Conservation (phyloP, 2,888 invertebrate genomes). For the Chloromyia formosa region DNA sequence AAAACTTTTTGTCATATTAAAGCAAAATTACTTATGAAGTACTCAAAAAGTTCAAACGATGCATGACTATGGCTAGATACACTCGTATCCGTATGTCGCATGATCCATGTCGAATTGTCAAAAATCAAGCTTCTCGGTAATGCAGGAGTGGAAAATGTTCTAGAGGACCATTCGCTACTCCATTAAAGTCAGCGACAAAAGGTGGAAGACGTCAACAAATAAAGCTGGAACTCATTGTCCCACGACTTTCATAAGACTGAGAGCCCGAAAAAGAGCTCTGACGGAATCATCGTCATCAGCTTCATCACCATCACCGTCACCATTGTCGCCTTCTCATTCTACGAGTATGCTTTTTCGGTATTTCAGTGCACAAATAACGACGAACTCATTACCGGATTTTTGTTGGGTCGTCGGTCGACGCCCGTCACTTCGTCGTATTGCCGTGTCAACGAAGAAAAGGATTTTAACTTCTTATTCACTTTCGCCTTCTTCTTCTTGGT, state of each 20-base stretch:
- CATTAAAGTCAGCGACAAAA: too few species aligned
- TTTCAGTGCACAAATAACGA: slow-evolving; percentile 16
- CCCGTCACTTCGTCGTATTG: too few species aligned
- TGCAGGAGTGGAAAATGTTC: too few species aligned
- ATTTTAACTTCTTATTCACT: neutral
- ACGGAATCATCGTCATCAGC: too few species aligned
- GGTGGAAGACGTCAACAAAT: neutral
- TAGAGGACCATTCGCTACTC: too few species aligned
- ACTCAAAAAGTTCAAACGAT: too few species aligned
- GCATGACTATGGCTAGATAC: too few species aligned
- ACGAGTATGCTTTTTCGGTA: neutral
- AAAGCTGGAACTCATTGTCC: neutral
- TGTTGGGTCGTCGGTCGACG: neutral
- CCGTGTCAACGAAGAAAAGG: too few species aligned
- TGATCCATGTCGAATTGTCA: slow-evolving; percentile 7
- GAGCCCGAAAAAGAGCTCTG: too few species aligned
- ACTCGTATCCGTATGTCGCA: neutral
- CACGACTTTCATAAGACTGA: too few species aligned
- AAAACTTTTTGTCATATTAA: slow-evolving; percentile 10
- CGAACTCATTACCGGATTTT: slow-evolving; percentile 23
- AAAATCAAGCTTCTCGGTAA: neutral
- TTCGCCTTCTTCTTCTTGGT: neutral
- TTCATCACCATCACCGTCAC: neutral
- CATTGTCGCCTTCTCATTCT: too few species aligned
- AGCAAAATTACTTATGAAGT: slow-evolving; percentile 21